Evolutionary conservation across 2,888 invertebrate genomes (phyloP).

Genomic region (Mesorhabditis spiculigera): DNA sequence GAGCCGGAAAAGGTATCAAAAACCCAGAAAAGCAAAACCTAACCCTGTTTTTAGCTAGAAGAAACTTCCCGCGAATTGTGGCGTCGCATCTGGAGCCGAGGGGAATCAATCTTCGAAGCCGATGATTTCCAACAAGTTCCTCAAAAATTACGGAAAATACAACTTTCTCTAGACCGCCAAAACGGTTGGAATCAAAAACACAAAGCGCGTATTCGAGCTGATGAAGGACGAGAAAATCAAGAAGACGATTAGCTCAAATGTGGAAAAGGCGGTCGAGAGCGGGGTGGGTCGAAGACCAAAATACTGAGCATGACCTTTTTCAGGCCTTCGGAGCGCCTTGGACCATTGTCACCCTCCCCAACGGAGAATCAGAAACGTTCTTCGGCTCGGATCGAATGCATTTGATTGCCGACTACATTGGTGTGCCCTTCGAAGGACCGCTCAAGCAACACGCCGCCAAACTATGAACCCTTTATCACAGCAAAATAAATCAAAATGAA

Average conservation of each 20-base stretch:
- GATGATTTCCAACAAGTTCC: constrained; percentile 28
- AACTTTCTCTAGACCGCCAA: constrained; percentile 7
- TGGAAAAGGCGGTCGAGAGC: constrained; percentile 21
- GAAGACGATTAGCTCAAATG: constrained; percentile 19
- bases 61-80: constrained; percentile 27
- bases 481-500: too few species aligned
- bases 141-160: not conserved
- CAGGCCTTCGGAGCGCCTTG: constrained; percentile 49
- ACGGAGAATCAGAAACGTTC: constrained; percentile 30
- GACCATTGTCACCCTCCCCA: constrained; percentile 30
- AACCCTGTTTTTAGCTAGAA: not conserved
- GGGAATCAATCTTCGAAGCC: constrained; percentile 33
- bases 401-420: constrained; percentile 34
- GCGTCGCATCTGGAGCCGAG: constrained; percentile 31
- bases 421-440: constrained; percentile 12
- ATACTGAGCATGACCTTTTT: constrained; percentile 4
- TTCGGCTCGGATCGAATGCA: constrained; percentile 46
- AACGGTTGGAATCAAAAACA: constrained; percentile 22
- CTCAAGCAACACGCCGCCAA: not conserved
- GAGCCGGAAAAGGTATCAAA: constrained; percentile 2
- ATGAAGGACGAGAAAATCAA: constrained; percentile 19
- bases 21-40: not conserved
- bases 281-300: constrained; percentile 12
- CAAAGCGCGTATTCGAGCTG: constrained; percentile 20
- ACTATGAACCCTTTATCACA: not conserved